phyloP scores from a whole-genome alignment of 2,888 invertebrate genomes.

The Parnassius orleans region DNA sequence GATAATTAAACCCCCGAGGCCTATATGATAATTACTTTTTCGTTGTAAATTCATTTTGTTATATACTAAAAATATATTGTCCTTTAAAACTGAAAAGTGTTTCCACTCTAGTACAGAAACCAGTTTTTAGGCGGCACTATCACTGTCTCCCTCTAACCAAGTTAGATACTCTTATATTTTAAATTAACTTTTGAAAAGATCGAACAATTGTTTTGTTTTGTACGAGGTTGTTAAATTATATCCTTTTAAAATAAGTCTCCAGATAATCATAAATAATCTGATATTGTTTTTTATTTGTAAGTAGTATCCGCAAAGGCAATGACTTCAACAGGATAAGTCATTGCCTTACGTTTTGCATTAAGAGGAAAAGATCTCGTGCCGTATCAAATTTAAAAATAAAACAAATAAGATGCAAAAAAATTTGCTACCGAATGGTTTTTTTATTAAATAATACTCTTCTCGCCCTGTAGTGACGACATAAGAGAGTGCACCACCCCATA shows the following conservation, averaged over 20 bases:
- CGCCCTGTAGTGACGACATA: too few relatives aligned
- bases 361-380: not conserved
- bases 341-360: conserved; percentile 18
- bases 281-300: conserved; percentile 9
- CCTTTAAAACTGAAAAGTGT: conserved; percentile 7
- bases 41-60: too few relatives aligned
- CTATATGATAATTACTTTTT: too few relatives aligned
- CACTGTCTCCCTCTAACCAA: conserved; percentile 34
- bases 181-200: conserved; percentile 30
- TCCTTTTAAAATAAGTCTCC: conserved; percentile 9
- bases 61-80: not conserved
- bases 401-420: too few relatives aligned
- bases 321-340: conserved; percentile 14
- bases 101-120: conserved; percentile 36
- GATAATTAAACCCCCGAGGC: too few relatives aligned
- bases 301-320: conserved; percentile 15
- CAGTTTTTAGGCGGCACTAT: conserved; percentile 47
- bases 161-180: conserved; percentile 36
- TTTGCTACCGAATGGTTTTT: too few relatives aligned
- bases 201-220: conserved; percentile 22
- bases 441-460: too few relatives aligned
- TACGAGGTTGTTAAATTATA: conserved; percentile 17
- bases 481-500: too few relatives aligned
- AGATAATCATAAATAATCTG: not conserved
- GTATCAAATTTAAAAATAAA: not conserved